Conservation (phyloP, 1,140 invertebrate species). For the Rhyacophila brunnea region DNA sequence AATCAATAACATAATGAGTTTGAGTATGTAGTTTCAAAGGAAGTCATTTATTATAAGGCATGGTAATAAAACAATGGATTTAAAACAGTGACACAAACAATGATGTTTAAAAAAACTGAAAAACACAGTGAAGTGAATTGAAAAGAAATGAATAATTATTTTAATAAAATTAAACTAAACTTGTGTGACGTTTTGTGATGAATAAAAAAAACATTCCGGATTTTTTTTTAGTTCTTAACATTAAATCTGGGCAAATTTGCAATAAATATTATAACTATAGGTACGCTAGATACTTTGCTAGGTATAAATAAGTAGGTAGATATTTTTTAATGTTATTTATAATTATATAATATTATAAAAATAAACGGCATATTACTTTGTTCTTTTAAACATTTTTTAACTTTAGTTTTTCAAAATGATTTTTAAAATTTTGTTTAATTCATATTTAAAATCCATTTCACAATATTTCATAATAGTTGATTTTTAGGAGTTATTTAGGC, state of each 20-base stretch:
- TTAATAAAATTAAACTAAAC: no score
- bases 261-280: constrained; percentile 32
- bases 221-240: constrained; percentile 29
- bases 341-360: no score
- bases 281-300: constrained; percentile 21
- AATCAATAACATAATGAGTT: background rate
- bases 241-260: constrained; percentile 37
- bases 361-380: no score
- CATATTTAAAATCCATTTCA: no score
- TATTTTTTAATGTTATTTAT: background rate
- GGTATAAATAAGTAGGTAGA: background rate
- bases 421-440: no score
- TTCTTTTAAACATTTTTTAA: no score
- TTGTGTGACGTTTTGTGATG: constrained; percentile 15
- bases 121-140: no score
- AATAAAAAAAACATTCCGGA: constrained; percentile 29
- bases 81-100: background rate
- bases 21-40: background rate
- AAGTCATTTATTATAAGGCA: background rate
- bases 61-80: background rate
- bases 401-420: no score
- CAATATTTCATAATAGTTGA: no score
- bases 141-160: no score
- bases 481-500: no score
- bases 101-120: no score